These are phyloP conservation scores for Drosophila hamatofila DNA, from an alignment of 2,888 invertebrate genomes.

Conservation along the genomic window DNA sequence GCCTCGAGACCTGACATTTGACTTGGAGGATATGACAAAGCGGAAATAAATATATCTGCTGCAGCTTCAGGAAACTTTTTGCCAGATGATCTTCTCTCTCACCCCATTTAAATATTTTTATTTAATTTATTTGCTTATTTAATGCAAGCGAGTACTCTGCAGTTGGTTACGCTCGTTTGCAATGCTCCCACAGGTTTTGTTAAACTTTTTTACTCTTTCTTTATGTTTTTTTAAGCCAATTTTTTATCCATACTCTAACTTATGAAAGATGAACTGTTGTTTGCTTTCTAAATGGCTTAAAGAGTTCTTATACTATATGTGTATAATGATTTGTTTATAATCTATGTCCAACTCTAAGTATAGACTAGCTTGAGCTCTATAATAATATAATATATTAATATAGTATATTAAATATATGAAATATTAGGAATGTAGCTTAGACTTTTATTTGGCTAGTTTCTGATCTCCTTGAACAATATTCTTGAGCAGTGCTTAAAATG, in stretches of 20 bases:
- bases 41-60: background rate
- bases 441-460: no score
- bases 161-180: background rate
- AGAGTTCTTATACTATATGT: background rate
- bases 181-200: background rate
- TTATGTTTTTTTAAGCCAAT: constrained; percentile 2
- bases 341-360: background rate
- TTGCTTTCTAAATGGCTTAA: background rate
- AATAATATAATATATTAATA: background rate
- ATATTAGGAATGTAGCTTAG: no score
- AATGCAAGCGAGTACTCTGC: background rate
- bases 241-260: background rate
- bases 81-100: background rate
- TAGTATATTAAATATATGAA: background rate
- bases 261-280: background rate
- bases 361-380: background rate
- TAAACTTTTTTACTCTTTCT: background rate
- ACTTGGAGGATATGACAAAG: no score
- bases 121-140: background rate
- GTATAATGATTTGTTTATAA: background rate
- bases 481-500: no score
- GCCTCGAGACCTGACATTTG: no score
- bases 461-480: no score
- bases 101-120: no score
- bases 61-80: no score